These are phyloP conservation scores for Heliothis peltigera DNA, from an alignment of 2,888 invertebrate species.

Conservation along the genomic window DNA sequence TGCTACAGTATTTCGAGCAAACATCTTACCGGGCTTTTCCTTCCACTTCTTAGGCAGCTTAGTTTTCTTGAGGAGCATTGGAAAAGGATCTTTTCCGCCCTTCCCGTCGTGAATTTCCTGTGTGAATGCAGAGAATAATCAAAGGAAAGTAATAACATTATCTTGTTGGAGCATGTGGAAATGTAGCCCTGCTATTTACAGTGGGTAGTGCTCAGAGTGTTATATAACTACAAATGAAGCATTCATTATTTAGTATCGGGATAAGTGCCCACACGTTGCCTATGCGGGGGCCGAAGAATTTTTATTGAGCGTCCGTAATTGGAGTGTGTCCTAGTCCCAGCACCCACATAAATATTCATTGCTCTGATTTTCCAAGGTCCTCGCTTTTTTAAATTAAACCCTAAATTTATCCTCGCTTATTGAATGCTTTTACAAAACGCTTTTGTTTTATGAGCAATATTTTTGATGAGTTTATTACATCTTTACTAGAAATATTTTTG, in stretches of 20 bases:
- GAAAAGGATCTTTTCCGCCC: conserved; percentile 94
- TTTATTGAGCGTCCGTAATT: conserved; percentile 71
- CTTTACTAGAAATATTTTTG: conserved; percentile 8
- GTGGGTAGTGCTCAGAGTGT: conserved; percentile 14
- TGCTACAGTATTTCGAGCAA: conserved; percentile 19
- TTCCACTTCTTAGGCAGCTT: conserved; percentile 94
- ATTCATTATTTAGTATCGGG: conserved; percentile 53
- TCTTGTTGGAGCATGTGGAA: neutral
- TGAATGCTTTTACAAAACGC: conserved; percentile 56
- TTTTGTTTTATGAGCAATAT: conserved; percentile 11
- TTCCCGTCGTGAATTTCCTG: conserved; percentile 92
- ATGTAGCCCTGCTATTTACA: conserved; percentile 9
- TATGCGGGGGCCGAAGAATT: conserved; percentile 60
- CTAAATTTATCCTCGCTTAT: conserved; percentile 55
- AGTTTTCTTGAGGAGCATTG: conserved; percentile 92
- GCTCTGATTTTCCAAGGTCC: conserved; percentile 72
- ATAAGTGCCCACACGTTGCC: conserved; percentile 42
- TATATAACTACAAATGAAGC: conserved; percentile 34
- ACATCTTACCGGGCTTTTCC: conserved; percentile 87
- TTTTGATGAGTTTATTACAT: conserved; percentile 27
- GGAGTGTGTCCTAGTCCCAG: conserved; percentile 63
- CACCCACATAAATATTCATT: conserved; percentile 78
- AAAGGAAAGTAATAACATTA: conserved; percentile 4
- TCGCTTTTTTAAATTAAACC: conserved; percentile 69
- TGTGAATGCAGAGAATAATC: conserved; percentile 39